These are phyloP conservation scores for Eclectus roratus DNA, from an alignment of 2,113 vertebrate genomes.

Conservation along the genomic window DNA sequence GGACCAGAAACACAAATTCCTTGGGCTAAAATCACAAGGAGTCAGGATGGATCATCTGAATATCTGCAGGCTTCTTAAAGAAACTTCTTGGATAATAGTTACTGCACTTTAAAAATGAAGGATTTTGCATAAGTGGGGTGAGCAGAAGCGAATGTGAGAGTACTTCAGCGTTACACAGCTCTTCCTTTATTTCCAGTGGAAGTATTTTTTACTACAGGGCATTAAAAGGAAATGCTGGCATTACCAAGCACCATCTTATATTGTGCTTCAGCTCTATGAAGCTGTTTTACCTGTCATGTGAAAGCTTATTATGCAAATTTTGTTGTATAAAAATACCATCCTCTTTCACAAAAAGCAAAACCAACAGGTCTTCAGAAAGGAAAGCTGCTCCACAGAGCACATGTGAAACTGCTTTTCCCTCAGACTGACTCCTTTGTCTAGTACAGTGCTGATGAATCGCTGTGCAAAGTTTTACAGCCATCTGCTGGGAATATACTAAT, in stretches of 20 bases:
- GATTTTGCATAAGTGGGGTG: neutral
- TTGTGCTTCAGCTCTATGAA: neutral
- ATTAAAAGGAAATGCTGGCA: neutral
- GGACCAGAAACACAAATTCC: neutral
- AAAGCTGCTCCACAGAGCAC: rapidly evolving
- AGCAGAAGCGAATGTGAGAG: neutral
- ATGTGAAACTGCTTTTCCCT: neutral
- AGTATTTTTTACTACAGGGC: neutral
- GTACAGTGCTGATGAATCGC: neutral
- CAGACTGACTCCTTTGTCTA: neutral
- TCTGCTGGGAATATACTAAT: neutral
- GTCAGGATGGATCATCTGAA: neutral
- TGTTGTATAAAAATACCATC: neutral
- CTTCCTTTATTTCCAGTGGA: neutral
- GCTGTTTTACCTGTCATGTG: rapidly evolving
- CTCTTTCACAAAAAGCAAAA: neutral
- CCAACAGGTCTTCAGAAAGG: neutral
- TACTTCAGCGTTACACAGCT: neutral
- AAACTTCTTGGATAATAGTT: neutral
- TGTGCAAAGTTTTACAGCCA: neutral
- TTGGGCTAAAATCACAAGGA: neutral
- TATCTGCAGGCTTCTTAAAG: neutral
- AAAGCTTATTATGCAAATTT: neutral
- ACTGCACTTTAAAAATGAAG: neutral
- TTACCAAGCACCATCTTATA: neutral